These are phyloP conservation scores for Onychomys leucogaster DNA, from an alignment of 2,797 vertebrate genomes.

Conservation along the genomic window DNA sequence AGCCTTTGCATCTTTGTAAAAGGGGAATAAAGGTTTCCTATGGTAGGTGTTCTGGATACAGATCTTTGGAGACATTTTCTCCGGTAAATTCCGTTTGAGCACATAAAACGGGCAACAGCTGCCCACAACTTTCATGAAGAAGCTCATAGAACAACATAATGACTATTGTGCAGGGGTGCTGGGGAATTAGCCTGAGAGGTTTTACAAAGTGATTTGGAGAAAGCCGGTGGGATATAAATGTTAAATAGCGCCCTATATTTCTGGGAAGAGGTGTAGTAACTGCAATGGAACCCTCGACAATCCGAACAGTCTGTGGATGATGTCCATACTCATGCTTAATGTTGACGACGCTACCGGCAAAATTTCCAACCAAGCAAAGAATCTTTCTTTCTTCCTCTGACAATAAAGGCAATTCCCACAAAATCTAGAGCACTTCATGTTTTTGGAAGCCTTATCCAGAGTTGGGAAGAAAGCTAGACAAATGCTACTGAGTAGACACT, in stretches of 20 bases:
- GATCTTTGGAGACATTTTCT: slow-evolving; percentile 47
- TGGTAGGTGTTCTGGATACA: slow-evolving; percentile 23
- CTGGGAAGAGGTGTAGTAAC: slow-evolving; percentile 52
- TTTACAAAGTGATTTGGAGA: slow-evolving; percentile 65
- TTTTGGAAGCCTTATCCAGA: not conserved
- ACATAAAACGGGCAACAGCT: not conserved
- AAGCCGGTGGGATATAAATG: slow-evolving; percentile 66
- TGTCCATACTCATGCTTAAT: not conserved
- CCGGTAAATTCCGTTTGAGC: slow-evolving; percentile 6
- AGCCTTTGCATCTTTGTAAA: not conserved
- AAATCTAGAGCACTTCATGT: not conserved
- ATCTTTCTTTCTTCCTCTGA: not conserved
- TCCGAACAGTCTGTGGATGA: not conserved
- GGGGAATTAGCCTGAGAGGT: slow-evolving; percentile 60
- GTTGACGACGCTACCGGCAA: not conserved
- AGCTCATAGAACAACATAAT: not conserved
- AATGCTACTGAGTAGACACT: not conserved
- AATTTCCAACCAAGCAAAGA: not conserved
- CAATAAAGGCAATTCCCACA: not conserved
- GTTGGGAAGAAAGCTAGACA: not conserved
- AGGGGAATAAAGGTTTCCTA: not conserved
- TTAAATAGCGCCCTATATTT: slow-evolving; percentile 66
- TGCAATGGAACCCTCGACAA: not conserved
- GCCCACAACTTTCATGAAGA: slow-evolving; percentile 12
- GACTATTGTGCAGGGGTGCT: not conserved